These are phyloP conservation scores for Hylomyscus alleni DNA, from an alignment of 2,797 vertebrate species.

Conservation along the genomic window DNA sequence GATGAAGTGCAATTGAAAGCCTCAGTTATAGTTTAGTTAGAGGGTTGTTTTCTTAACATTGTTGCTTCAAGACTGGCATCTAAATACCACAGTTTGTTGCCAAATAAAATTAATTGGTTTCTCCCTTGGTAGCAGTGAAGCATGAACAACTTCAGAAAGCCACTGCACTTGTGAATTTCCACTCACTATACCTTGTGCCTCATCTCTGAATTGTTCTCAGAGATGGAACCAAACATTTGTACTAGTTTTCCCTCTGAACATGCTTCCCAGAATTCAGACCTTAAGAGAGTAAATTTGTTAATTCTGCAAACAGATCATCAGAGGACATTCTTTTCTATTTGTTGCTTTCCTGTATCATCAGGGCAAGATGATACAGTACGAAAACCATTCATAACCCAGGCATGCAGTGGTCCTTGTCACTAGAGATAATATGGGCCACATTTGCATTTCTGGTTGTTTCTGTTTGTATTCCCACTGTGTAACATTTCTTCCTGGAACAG, in stretches of 20 bases:
- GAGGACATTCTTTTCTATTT: background rate
- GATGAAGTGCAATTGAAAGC: background rate
- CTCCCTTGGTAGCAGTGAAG: background rate
- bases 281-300: background rate
- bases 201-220: background rate
- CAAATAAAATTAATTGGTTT: slow-evolving; percentile 59
- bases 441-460: slow-evolving; percentile 79
- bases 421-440: slow-evolving; percentile 58
- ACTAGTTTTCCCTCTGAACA: background rate
- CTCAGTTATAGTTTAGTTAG: background rate
- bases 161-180: background rate
- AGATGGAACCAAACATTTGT: background rate
- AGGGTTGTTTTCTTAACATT: background rate
- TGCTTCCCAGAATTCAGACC: slow-evolving; percentile 20
- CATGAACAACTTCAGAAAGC: background rate
- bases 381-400: slow-evolving; percentile 63
- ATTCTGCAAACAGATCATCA: background rate
- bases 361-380: background rate
- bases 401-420: slow-evolving; percentile 52
- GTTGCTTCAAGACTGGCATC: background rate
- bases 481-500: slow-evolving; percentile 89
- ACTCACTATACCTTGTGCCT: background rate
- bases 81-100: slow-evolving; percentile 45
- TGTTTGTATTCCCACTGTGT: background rate
- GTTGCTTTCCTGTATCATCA: slow-evolving; percentile 27